Conservation (phyloP, 2,113 vertebrate genomes). For the Pitta sordida region DNA sequence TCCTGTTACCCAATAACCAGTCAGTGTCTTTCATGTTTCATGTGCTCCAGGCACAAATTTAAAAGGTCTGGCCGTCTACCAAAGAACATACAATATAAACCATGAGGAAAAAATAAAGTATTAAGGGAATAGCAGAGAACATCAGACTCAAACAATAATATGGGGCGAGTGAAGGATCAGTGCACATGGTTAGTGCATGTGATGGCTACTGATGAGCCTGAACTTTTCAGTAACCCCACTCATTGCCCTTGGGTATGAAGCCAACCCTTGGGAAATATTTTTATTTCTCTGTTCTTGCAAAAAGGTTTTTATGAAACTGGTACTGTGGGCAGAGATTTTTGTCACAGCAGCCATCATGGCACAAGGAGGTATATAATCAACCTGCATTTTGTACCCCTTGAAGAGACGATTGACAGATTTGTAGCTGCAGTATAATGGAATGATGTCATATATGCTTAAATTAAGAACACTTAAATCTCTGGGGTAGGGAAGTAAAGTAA, state of each 20-base stretch:
- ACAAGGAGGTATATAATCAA: background rate
- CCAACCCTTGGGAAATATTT: background rate
- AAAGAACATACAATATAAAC: background rate
- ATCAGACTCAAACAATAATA: background rate
- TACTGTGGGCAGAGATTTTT: background rate
- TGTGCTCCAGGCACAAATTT: background rate
- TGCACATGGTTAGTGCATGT: accelerated
- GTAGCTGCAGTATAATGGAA: background rate
- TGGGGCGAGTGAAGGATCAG: background rate
- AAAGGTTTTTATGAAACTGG: background rate
- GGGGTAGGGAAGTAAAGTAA: background rate
- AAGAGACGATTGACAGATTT: background rate
- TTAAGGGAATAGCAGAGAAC: background rate
- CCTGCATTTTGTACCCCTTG: background rate
- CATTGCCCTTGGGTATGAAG: background rate
- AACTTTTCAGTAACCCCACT: background rate
- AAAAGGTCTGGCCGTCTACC: background rate
- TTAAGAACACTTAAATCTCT: background rate
- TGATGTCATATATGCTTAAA: background rate
- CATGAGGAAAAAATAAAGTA: background rate
- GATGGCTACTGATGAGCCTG: background rate
- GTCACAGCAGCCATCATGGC: background rate
- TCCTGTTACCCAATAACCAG: background rate
- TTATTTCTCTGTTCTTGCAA: background rate
- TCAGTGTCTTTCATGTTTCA: background rate